Base-by-base conservation (phyloP, 30 jellyfish, hydroid and myxozoan species). In the Chironex yamaguchii region DNA sequence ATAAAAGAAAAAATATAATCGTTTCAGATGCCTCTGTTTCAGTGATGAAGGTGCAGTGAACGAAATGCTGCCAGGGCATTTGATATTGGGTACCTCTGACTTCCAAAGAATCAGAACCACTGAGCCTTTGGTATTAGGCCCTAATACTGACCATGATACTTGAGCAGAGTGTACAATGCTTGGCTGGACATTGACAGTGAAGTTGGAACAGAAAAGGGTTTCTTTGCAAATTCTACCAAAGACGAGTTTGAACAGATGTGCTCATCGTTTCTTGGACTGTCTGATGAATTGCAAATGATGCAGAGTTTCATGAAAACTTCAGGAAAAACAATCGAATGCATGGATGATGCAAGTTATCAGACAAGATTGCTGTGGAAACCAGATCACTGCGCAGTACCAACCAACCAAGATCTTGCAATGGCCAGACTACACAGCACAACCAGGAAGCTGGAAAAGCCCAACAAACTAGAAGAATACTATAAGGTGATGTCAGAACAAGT, bases 1-100 rank as follows among this genome's bases (percentile, higher is more conserved):
- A 62, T 29, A 62, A 36, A 63, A 80, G 91, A 80, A 80, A 83
- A 66, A 50, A 80, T 62, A 80, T 34, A 50, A 80, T n/a, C n/a
- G n/a, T n/a, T n/a, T n/a, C 52, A 13, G 75, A 48, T 36, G 84
- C 34, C 29, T 80, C 29, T 62, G 62, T 36, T 80, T 80, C 91
- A 80, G 91, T 63, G 91, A 80, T 63, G 91, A 80, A 80, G 85
- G 84, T 29, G 28, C 82, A 28, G 6, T 13, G 23, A 4, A n/a
- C n/a, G n/a, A n/a, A n/a, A 72, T 23, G 30, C 86, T 72, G 86
- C 86, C 86, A 34, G 86, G 36, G 25, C 86, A 72, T 72, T 13
- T 72, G 28, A 72, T 11, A 13, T 35, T 72, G 35, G 86, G 86
- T 6, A 49, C 72, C 73, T n/a, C 86, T 13, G 86, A 72, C 86